phyloP scores from a whole-genome alignment of 2,888 invertebrate genomes.

The Brenthis daphne region DNA sequence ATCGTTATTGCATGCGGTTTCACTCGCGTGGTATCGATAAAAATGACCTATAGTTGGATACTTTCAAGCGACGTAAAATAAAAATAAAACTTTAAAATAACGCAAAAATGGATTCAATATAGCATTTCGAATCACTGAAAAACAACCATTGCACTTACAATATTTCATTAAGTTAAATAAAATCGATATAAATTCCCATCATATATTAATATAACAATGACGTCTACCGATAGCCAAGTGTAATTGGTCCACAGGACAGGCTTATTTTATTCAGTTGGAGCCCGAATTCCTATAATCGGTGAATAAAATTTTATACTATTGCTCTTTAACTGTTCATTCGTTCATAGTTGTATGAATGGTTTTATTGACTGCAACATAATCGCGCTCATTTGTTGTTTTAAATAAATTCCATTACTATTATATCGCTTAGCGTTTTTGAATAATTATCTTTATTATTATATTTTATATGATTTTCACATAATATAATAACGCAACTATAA shows the following conservation, averaged over 20 bases:
- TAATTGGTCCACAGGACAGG: conserved; percentile 8
- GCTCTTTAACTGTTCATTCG: conserved; percentile 35
- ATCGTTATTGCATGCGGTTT: too few species aligned
- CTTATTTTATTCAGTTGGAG: conserved; percentile 17
- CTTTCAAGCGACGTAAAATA: too few species aligned
- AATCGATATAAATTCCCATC: background rate
- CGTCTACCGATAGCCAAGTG: background rate
- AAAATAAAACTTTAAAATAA: too few species aligned
- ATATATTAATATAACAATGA: conserved; percentile 1
- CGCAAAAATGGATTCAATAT: too few species aligned
- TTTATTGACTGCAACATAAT: conserved; percentile 25
- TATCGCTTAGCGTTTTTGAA: background rate
- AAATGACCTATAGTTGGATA: too few species aligned
- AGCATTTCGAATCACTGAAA: too few species aligned
- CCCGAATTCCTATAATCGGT: conserved; percentile 5
- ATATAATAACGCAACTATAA: background rate
- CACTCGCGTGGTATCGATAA: too few species aligned
- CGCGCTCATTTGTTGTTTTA: background rate
- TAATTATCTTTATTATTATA: too few species aligned
- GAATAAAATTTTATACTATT: conserved; percentile 28
- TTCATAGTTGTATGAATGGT: conserved; percentile 30
- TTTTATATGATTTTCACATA: background rate
- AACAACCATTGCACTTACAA: too few species aligned
- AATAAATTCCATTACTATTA: background rate
- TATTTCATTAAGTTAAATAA: too few species aligned